Evolutionary conservation across 1,140 invertebrate genomes (phyloP).

Genomic region (Neodiprion pinetum): DNA sequence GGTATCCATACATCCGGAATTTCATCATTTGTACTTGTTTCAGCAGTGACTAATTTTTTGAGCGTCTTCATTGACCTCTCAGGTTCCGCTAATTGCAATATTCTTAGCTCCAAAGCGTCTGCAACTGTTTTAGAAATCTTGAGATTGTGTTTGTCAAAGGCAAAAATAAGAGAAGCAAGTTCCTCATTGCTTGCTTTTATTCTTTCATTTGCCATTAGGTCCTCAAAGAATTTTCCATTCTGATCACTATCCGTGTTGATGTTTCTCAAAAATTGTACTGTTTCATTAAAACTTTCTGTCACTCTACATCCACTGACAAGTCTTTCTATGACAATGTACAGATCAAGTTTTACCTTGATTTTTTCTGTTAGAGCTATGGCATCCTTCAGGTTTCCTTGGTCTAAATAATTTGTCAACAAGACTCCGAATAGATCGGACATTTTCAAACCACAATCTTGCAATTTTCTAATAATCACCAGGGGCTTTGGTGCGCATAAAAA

Average conservation of each 20-base stretch:
- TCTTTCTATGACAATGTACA: constrained; percentile 42
- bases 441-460: constrained; percentile 55
- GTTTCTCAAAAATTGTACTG: constrained; percentile 39
- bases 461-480: constrained; percentile 58
- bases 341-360: constrained; percentile 53
- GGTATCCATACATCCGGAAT: neutral
- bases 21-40: constrained; percentile 6
- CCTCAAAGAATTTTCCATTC: constrained; percentile 22
- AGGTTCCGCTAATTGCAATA: neutral
- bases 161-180: constrained; percentile 19
- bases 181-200: neutral
- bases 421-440: constrained; percentile 55
- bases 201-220: constrained; percentile 9
- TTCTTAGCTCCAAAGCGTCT: neutral
- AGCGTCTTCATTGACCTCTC: neutral
- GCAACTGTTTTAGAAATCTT: constrained; percentile 10
- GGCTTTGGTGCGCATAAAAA: constrained; percentile 60
- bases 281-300: constrained; percentile 34
- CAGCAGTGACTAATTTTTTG: neutral
- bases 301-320: constrained; percentile 35
- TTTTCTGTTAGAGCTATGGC: constrained; percentile 59
- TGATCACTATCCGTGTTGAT: constrained; percentile 15
- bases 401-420: constrained; percentile 59
- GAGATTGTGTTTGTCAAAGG: constrained; percentile 7
- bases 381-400: constrained; percentile 53